Base-by-base conservation (phyloP, 2,113 vertebrate species). In the Scytalopus superciliaris region DNA sequence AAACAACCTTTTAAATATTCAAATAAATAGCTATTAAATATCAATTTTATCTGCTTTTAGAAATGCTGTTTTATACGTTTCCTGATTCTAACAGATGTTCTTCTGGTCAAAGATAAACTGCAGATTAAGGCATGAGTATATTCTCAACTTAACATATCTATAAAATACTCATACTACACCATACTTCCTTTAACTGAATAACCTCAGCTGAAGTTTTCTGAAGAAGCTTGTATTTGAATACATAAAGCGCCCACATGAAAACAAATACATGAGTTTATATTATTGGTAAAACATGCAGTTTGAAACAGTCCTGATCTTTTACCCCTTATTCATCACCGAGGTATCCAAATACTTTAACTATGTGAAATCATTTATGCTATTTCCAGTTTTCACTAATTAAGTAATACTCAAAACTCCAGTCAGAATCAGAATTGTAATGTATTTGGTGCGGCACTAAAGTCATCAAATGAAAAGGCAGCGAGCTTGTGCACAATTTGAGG, bases 11-110 rank as follows among this genome's bases (percentile, higher is more conserved):
- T 77, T 56, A 83, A 89, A 74, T 63, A 90, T 23, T 44, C 23
- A 72, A 88, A 66, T 94, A 93, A 95, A 95, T 55, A 94, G 52
- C 31, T 45, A 87, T 52, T 84, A 83, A 77, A 39, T 88, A 88
- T 40, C 21, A 73, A 52, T 24, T 81, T 55, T 68, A 52, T 7
- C 24, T 89, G 27, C 25, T 78, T 90, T 70, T 44, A 92, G 40
- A 93, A 78, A 79, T 19, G 19, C 30, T 45, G 31, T 73, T 96
- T 89, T 57, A 33, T 27, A 87, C 7, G 57, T 52, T 67, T 79
- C 28, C 69, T 67, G n/a, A 53, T 80, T 63, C 42, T 72, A 95
- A 64, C 12, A 63, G 21, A 49, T 42, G 22, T 14, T 79, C 6
- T 69, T 62, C 89, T 47, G 30, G 64, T 68, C 25, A 63, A 84